Evolutionary conservation across 2,888 invertebrate species (phyloP).

Genomic region (Pharmacophagus antenor): DNA sequence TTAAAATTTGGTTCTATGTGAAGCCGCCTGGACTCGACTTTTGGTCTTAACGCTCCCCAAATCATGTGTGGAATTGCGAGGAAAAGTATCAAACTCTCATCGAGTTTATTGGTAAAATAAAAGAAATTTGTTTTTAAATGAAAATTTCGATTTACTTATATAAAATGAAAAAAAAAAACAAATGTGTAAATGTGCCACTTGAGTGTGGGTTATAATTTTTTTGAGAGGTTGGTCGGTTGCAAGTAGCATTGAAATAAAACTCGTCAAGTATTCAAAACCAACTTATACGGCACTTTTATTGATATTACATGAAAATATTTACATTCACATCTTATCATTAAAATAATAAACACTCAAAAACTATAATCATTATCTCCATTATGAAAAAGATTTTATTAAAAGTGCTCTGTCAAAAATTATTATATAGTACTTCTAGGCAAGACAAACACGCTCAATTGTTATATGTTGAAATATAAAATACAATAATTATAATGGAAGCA

Average conservation of each 20-base stretch:
- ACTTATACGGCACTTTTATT: conserved; percentile 73
- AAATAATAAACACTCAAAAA: conserved; percentile 45
- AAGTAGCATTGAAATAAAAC: conserved; percentile 36
- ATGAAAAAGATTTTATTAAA: conserved; percentile 39
- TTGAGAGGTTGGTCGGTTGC: too few relatives aligned
- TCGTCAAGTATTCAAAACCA: conserved; percentile 35
- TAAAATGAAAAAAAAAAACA: too few relatives aligned
- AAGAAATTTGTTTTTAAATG: too few relatives aligned
- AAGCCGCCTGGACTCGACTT: too few relatives aligned
- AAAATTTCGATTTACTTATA: too few relatives aligned
- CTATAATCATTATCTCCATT: conserved; percentile 49
- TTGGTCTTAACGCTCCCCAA: too few relatives aligned
- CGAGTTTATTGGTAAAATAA: too few relatives aligned
- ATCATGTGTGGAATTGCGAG: too few relatives aligned
- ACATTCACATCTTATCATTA: conserved; percentile 48
- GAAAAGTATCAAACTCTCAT: too few relatives aligned
- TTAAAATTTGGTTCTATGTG: too few relatives aligned
- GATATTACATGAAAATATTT: conserved; percentile 56
- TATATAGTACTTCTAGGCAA: conserved; percentile 24
- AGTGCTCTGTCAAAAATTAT: conserved; percentile 20
- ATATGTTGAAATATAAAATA: conserved; percentile 4
- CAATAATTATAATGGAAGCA: conserved; percentile 25
- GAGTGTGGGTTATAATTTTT: too few relatives aligned
- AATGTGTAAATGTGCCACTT: too few relatives aligned
- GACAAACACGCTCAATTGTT: conserved; percentile 18